Base-by-base conservation (phyloP, 2,797 vertebrate genomes). In the Semaprochilodus insignis region DNA sequence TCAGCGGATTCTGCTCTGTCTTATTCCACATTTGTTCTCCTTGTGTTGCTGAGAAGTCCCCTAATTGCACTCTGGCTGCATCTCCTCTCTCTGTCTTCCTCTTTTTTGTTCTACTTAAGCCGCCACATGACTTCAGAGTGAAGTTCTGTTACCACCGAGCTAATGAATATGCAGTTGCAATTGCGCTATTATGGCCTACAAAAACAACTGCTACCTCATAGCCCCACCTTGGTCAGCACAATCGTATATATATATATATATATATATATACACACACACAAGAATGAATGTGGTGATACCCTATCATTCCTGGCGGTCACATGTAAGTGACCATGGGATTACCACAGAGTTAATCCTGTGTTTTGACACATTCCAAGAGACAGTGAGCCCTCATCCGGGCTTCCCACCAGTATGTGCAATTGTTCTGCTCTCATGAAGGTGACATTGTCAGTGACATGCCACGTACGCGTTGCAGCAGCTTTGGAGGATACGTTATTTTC, bases 1-100 rank as follows among this genome's bases (percentile, higher is more conserved):
- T 89, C 86, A 90, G 87, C 90, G 91, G 91, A 90, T 90, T 93
- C 89, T 88, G 92, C 90, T 89, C 17, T n/a, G 90, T 90, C 92
- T 93, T 92, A 91, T 88, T 92, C 86, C 86, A 85, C 89, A 91
- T 93, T 93, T 94, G 92, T 91, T 90, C 89, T 90, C 86, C 86
- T 93, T 87, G 80, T 90, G 89, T 90, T 77, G 44, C 86, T 83
- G 90, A 88, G 91, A 93, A 91, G 89, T 91, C 89, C 73, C 85
- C 87, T 93, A 92, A 94, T 93, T 93, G 90, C 86, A 88, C 88
- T 87, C 86, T 83, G 81, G 83, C 89, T 86, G 88, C 87, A 88
- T 91, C 87, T 91, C 85, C 80, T 86, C 79, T 87, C 34, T 74
- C 71, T 55, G 71, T 57, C 72, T 80, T 59, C 63, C 23, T 71